phyloP scores from a whole-genome alignment of 2,888 invertebrate species.

The Cosmorhoe ocellata region DNA sequence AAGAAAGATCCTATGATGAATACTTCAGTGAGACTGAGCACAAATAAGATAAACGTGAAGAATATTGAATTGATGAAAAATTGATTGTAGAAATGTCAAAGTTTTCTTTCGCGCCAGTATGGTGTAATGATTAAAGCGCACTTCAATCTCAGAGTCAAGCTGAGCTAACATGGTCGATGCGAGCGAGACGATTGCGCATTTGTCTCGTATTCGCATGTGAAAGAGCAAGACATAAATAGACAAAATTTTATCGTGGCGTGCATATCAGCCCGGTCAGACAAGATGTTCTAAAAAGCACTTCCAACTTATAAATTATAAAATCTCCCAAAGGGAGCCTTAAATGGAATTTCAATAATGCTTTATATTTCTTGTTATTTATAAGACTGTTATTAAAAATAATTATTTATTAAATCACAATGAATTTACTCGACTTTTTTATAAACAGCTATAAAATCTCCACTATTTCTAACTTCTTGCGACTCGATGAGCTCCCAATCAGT shows the following conservation, averaged over 20 bases:
- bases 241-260: too few relatives aligned
- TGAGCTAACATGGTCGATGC: too few relatives aligned
- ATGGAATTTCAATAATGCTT: neutral
- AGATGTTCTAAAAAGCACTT: too few relatives aligned
- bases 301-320: too few relatives aligned
- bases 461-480: conserved; percentile 82
- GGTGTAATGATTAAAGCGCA: too few relatives aligned
- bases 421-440: conserved; percentile 27
- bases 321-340: neutral
- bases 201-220: too few relatives aligned
- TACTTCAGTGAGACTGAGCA: conserved; percentile 63
- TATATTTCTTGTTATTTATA: conserved; percentile 26
- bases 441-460: conserved; percentile 85
- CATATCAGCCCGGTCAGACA: too few relatives aligned
- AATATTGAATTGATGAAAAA: conserved; percentile 79
- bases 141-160: too few relatives aligned
- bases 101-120: too few relatives aligned
- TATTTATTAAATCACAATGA: conserved; percentile 29
- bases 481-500: conserved; percentile 82
- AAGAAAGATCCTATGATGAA: conserved; percentile 78
- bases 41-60: conserved; percentile 76
- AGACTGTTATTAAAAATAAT: conserved; percentile 46
- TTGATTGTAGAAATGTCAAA: too few relatives aligned
- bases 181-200: too few relatives aligned
- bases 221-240: too few relatives aligned